A percentile compares a stretch with the other conserved stretches of the same genome.
Conservation (phyloP, 1,140 invertebrate species). For the Drosophila cardini region DNA sequence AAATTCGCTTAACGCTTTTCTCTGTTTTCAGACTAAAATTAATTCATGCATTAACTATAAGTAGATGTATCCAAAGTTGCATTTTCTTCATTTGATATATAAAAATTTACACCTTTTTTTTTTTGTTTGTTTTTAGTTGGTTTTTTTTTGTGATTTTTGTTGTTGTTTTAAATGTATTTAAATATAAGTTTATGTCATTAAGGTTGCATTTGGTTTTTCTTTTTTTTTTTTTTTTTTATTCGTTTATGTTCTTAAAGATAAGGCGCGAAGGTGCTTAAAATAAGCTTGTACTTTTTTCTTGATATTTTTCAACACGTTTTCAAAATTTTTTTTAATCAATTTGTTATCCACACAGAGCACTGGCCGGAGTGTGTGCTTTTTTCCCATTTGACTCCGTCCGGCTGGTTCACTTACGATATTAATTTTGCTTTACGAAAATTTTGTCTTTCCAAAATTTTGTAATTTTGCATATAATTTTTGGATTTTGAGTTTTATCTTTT, state of each 20-base stretch:
- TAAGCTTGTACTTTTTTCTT: slow-evolving; percentile 90
- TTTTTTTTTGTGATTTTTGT: slow-evolving; percentile 56
- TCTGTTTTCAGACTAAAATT: slow-evolving; percentile 48
- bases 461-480: slow-evolving; percentile 80
- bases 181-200: slow-evolving; percentile 74
- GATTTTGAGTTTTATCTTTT: slow-evolving; percentile 71
- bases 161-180: slow-evolving; percentile 73
- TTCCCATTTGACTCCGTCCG: slow-evolving; percentile 32
- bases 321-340: slow-evolving; percentile 68
- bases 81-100: slow-evolving; percentile 48
- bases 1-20: slow-evolving; percentile 48
- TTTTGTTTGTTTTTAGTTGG: slow-evolving; percentile 53
- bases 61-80: slow-evolving; percentile 72
- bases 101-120: slow-evolving; percentile 60
- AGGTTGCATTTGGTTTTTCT: slow-evolving; percentile 65
- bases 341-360: slow-evolving; percentile 49
- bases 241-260: slow-evolving; percentile 87
- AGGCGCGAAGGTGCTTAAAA: slow-evolving; percentile 90
- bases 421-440: slow-evolving; percentile 77
- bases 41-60: slow-evolving; percentile 65
- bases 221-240: slow-evolving; percentile 70
- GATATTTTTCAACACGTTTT: slow-evolving; percentile 86
- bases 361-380: slow-evolving; percentile 26
- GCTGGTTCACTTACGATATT: slow-evolving; percentile 68
- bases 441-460: slow-evolving; percentile 76